Conservation (phyloP, 2,113 vertebrate genomes). For the Mustela lutreola region DNA sequence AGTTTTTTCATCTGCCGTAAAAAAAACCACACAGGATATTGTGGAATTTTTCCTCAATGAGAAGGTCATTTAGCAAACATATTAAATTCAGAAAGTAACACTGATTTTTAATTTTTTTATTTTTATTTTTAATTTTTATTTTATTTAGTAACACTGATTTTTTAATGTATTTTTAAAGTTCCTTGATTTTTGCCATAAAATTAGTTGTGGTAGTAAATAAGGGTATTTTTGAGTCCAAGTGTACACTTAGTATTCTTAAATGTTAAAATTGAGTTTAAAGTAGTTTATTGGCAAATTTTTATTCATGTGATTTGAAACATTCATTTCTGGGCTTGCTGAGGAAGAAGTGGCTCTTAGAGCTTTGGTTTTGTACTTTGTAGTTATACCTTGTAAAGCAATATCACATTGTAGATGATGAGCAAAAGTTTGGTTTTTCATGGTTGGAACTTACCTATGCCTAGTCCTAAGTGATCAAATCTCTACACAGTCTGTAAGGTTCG, state of each 20-base stretch:
- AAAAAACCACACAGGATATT: not conserved
- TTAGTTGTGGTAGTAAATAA: constrained; percentile 22
- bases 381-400: not conserved
- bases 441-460: constrained; percentile 9
- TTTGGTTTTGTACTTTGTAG: constrained; percentile 27
- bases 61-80: constrained; percentile 4
- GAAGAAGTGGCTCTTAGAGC: not conserved
- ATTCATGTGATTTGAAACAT: constrained; percentile 8
- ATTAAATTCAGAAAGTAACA: constrained; percentile 46
- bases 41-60: not conserved
- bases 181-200: constrained; percentile 4
- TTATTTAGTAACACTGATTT: not conserved
- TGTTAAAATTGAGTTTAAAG: constrained; percentile 55
- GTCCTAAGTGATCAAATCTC: not conserved
- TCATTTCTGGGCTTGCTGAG: not conserved
- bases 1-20: constrained; percentile 34
- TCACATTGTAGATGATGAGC: constrained; percentile 20
- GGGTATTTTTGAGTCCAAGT: not conserved
- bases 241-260: not conserved
- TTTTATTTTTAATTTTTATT: too few species aligned
- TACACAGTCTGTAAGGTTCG: constrained; percentile 13
- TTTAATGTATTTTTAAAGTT: constrained; percentile 6
- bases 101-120: not conserved
- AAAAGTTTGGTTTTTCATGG: constrained; percentile 19
- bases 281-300: constrained; percentile 1